Evolutionary conservation across 2,888 invertebrate species (phyloP).

Genomic region (Drosophila ezoana): DNA sequence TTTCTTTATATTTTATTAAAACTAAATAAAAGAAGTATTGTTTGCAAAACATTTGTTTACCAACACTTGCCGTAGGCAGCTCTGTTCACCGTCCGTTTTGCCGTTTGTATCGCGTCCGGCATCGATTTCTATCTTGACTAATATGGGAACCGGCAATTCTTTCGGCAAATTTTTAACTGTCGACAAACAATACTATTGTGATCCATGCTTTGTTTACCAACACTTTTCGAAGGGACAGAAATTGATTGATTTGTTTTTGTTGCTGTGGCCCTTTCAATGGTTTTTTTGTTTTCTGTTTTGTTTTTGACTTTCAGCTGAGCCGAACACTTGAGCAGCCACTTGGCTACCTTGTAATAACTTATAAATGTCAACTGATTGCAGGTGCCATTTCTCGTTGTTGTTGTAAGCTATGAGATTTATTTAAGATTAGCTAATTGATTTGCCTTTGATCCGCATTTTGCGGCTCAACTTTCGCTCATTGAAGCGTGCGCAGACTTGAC

Average conservation of each 20-base stretch:
- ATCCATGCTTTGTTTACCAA: conserved; percentile 1
- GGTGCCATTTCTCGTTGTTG: background rate
- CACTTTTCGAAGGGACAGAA: background rate
- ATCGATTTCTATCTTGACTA: conserved; percentile 2
- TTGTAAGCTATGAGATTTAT: conserved; percentile 18
- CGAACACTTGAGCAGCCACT: conserved; percentile 3
- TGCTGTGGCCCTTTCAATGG: background rate
- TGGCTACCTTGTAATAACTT: conserved; percentile 12
- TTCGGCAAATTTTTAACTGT: background rate
- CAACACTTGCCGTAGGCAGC: background rate
- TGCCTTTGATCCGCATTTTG: conserved; percentile 30
- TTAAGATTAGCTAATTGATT: conserved; percentile 65
- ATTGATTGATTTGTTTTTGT: conserved; percentile 9
- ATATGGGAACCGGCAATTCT: conserved; percentile 16
- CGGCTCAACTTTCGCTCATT: conserved; percentile 34
- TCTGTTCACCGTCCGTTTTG: background rate
- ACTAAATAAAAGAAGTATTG: background rate
- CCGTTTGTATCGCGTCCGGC: background rate
- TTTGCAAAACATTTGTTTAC: background rate
- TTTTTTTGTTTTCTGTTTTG: no score
- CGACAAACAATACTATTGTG: conserved; percentile 17
- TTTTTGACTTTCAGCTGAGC: no score
- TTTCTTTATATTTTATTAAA: background rate
- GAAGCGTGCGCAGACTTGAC: conserved; percentile 5
- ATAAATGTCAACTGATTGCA: conserved; percentile 40